Percentiles rank a stretch among this genome's conserved stretches.
Conservation (phyloP, 2,797 vertebrate genomes). For the Urophycis tenuis region DNA sequence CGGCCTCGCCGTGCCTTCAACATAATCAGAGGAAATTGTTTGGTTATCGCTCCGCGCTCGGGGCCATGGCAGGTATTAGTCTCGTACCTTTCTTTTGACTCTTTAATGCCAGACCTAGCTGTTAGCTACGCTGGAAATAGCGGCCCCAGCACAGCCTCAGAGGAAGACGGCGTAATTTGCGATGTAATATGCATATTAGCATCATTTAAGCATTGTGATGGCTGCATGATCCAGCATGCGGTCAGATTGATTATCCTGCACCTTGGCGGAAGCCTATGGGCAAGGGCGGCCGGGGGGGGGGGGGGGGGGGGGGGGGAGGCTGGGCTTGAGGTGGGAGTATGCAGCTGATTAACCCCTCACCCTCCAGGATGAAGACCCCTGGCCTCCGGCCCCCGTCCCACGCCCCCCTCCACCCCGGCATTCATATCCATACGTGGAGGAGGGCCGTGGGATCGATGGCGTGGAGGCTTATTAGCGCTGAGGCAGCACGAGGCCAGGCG, state of each 20-base stretch:
- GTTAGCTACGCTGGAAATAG: background rate
- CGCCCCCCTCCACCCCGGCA: conserved; percentile 30
- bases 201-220: conserved; percentile 22
- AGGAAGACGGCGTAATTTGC: conserved; percentile 25
- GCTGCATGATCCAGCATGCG: conserved; percentile 25
- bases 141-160: background rate
- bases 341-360: background rate
- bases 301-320: background rate
- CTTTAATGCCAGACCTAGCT: background rate
- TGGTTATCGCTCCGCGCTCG: conserved; percentile 12
- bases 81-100: conserved; percentile 5
- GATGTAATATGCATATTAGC: conserved; percentile 31
- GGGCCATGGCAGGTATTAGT: conserved; percentile 14
- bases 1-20: background rate
- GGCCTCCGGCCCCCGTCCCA: conserved; percentile 9
- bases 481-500: conserved; percentile 38
- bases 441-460: conserved; percentile 51
- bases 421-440: conserved; percentile 54
- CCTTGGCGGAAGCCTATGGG: conserved; percentile 32
- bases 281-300: background rate
- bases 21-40: conserved; percentile 16
- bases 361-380: conserved; percentile 15
- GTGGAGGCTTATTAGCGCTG: conserved; percentile 51
- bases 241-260: conserved; percentile 38
- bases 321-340: background rate